Evolutionary conservation across 2,797 vertebrate genomes (phyloP).

Genomic region (Lacerta viridis): DNA sequence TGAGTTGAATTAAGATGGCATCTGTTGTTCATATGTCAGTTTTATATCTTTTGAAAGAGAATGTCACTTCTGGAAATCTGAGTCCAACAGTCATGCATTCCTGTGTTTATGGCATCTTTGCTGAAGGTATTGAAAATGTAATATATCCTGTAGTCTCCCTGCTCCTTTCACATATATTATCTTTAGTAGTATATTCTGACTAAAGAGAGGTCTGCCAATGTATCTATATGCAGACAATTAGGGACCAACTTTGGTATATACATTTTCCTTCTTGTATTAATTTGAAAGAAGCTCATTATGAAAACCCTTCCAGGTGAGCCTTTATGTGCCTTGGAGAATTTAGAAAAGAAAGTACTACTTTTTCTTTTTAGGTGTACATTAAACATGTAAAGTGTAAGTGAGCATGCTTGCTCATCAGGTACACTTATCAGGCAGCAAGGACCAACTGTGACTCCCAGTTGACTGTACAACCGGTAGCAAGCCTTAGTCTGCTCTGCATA

Average conservation of each 20-base stretch:
- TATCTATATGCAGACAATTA: neutral
- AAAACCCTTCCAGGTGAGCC: neutral
- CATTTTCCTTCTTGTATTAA: neutral
- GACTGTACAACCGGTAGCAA: neutral
- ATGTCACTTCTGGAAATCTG: neutral
- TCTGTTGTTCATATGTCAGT: neutral
- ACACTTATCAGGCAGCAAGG: neutral
- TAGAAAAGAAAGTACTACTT: neutral
- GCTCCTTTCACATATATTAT: neutral
- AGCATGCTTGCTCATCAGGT: neutral
- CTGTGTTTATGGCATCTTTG: neutral
- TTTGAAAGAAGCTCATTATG: neutral
- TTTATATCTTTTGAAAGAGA: neutral
- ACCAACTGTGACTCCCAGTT: neutral
- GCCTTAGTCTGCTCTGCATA: neutral
- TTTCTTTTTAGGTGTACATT: neutral
- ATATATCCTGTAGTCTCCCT: neutral
- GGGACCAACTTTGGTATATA: neutral
- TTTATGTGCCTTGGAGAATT: neutral
- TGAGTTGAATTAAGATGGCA: neutral
- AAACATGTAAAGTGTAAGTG: neutral
- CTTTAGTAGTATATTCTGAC: neutral
- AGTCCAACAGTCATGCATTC: neutral
- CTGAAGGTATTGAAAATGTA: neutral
- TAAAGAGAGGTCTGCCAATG: neutral